Evolutionary conservation across 2,113 vertebrate genomes (phyloP).

Genomic region (Larimichthys crocea): DNA sequence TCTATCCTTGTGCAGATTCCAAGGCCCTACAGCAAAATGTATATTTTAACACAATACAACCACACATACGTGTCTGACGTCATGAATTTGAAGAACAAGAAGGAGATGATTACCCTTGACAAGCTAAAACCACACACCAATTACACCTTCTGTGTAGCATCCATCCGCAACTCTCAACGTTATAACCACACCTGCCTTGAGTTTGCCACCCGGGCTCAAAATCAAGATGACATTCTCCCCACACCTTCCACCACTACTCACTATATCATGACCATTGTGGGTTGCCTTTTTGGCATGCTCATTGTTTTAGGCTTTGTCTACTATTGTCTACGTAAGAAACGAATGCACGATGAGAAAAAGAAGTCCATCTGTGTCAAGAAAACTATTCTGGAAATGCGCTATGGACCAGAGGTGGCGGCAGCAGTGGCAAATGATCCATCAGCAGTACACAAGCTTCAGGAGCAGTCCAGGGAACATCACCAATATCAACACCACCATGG

Average conservation of each 20-base stretch:
- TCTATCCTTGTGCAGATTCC: slow-evolving; percentile 95
- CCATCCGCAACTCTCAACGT: slow-evolving; percentile 94
- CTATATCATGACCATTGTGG: slow-evolving; percentile 98
- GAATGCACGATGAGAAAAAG: slow-evolving; percentile 95
- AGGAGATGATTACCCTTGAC: slow-evolving; percentile 93
- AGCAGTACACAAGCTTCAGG: slow-evolving; percentile 93
- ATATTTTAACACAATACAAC: slow-evolving; percentile 97
- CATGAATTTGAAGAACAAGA: slow-evolving; percentile 94
- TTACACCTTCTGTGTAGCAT: slow-evolving; percentile 97
- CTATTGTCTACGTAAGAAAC: slow-evolving; percentile 93
- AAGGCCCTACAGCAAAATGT: slow-evolving; percentile 97
- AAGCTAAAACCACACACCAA: slow-evolving; percentile 93
- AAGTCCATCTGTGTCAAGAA: slow-evolving; percentile 98
- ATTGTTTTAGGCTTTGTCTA: slow-evolving; percentile 95
- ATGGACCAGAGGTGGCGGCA: slow-evolving; percentile 92
- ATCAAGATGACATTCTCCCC: slow-evolving; percentile 86
- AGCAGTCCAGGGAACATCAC: slow-evolving; percentile 91
- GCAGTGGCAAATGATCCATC: slow-evolving; percentile 88
- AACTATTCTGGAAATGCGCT: slow-evolving; percentile 98
- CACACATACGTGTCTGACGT: slow-evolving; percentile 95
- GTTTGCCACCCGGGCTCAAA: slow-evolving; percentile 90
- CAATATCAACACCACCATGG: slow-evolving; percentile 85
- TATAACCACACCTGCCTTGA: slow-evolving; percentile 97
- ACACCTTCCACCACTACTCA: slow-evolving; percentile 96
- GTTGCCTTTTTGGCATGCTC: slow-evolving; percentile 98